Conservation (phyloP, 2,888 invertebrate genomes). For the Plebejus melissa region DNA sequence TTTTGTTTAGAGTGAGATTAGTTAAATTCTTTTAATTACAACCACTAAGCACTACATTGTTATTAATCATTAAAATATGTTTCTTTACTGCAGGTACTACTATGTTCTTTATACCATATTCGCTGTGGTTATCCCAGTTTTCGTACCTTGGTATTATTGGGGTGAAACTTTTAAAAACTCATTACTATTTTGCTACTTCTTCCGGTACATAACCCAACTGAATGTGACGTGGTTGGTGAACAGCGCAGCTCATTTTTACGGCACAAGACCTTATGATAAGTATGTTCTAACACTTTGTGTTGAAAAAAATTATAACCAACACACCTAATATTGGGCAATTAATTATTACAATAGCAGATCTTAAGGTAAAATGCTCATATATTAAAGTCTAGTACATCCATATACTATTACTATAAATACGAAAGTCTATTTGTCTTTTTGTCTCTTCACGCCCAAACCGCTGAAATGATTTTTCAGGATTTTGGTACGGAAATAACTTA, state of each 20-base stretch:
- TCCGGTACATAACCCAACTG: conserved; percentile 81
- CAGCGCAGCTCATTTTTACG: conserved; percentile 88
- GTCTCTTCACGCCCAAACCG: no score
- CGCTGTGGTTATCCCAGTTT: conserved; percentile 80
- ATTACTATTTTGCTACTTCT: conserved; percentile 79
- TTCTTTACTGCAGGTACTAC: conserved; percentile 80
- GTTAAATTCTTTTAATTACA: neutral
- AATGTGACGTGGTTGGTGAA: conserved; percentile 91
- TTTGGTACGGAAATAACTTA: no score
- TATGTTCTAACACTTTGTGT: conserved; percentile 49
- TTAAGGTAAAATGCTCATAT: no score
- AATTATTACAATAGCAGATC: no score
- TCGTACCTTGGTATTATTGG: conserved; percentile 84
- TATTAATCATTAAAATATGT: conserved; percentile 17
- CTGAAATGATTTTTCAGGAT: no score
- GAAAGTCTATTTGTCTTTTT: no score
- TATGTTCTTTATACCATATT: conserved; percentile 77
- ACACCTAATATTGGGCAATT: no score
- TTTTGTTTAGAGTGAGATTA: neutral
- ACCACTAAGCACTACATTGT: neutral
- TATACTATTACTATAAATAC: no score
- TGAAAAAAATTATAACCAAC: no score
- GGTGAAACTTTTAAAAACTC: conserved; percentile 81
- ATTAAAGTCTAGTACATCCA: no score
- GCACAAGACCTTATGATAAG: conserved; percentile 88